phyloP scores from a whole-genome alignment of 2,797 vertebrate species.

The Odontamblyopus lacepedii region DNA sequence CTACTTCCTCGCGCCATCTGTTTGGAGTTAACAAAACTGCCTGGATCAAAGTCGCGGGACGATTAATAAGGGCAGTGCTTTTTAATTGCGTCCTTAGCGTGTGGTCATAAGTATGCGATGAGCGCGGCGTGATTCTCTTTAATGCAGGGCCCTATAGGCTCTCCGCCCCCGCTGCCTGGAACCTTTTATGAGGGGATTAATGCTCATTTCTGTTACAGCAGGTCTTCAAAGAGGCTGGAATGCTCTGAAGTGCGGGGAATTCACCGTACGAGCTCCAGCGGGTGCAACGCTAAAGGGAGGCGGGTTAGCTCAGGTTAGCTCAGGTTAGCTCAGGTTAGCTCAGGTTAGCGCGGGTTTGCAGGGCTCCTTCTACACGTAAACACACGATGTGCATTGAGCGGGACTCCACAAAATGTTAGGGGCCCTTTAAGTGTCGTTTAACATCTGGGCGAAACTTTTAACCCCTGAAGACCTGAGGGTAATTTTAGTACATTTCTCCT shows the following conservation, averaged over 20 bases:
- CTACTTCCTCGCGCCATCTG: neutral
- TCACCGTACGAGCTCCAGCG: constrained; percentile 19
- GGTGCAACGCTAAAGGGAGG: constrained; percentile 19
- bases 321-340: neutral
- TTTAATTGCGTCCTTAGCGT: constrained; percentile 7
- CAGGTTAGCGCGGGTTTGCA: neutral
- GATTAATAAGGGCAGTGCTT: neutral
- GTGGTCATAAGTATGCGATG: constrained; percentile 7
- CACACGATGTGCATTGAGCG: neutral
- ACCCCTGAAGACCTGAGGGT: too few relatives aligned
- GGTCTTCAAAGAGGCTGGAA: constrained; percentile 42
- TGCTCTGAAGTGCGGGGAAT: constrained; percentile 24
- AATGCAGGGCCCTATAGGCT: constrained; percentile 39
- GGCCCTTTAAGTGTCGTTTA: too few relatives aligned
- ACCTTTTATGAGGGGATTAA: constrained; percentile 63
- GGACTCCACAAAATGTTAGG: too few relatives aligned
- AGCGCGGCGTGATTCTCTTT: constrained; percentile 34
- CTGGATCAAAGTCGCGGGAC: neutral
- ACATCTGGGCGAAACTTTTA: too few relatives aligned
- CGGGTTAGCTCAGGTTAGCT: neutral
- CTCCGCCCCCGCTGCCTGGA: constrained; percentile 42
- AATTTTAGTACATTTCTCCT: too few relatives aligned
- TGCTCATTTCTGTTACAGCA: constrained; percentile 46
- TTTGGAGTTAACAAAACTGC: neutral
- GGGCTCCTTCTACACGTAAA: neutral